Evolutionary conservation across 2,797 vertebrate species (phyloP).

Genomic region (Menidia menidia): DNA sequence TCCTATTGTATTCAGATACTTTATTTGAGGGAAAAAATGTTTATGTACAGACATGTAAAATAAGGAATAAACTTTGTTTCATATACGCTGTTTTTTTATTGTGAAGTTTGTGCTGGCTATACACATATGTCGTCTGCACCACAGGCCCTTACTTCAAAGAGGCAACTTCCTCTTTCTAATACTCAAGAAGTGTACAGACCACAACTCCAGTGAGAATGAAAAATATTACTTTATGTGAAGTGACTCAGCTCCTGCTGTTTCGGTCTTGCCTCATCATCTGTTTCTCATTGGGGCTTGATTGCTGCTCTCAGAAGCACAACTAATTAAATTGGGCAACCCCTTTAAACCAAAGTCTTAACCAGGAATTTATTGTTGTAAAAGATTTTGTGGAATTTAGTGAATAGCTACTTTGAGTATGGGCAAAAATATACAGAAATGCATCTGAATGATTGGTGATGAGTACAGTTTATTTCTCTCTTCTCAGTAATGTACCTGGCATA

Average conservation of each 20-base stretch:
- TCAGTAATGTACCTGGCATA: neutral
- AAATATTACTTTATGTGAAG: neutral
- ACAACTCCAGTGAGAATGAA: neutral
- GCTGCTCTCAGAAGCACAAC: slow-evolving; percentile 7
- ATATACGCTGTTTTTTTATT: slow-evolving; percentile 78
- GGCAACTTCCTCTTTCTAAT: slow-evolving; percentile 50
- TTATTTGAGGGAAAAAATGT: slow-evolving; percentile 91
- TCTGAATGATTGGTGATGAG: slow-evolving; percentile 33
- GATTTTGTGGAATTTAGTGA: neutral
- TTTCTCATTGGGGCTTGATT: neutral
- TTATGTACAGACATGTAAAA: slow-evolving; percentile 99
- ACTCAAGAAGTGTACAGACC: slow-evolving; percentile 10
- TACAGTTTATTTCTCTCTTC: slow-evolving; percentile 8
- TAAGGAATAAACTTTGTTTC: slow-evolving; percentile 99
- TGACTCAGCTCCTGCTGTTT: slow-evolving; percentile 57
- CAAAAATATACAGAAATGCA: neutral
- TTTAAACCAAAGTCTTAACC: slow-evolving; percentile 17
- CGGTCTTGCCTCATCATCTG: slow-evolving; percentile 22
- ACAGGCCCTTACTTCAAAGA: neutral
- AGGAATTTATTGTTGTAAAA: slow-evolving; percentile 33
- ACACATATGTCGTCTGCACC: too few relatives aligned
- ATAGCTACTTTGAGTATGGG: neutral
- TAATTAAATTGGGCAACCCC: slow-evolving; percentile 35
- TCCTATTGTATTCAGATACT: slow-evolving; percentile 91
- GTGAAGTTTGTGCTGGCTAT: slow-evolving; percentile 19